Evolutionary conservation across 2,797 vertebrate species (phyloP), one percentile per base, ranked within the genome.

Genomic region (Lagodon rhomboides): DNA sequence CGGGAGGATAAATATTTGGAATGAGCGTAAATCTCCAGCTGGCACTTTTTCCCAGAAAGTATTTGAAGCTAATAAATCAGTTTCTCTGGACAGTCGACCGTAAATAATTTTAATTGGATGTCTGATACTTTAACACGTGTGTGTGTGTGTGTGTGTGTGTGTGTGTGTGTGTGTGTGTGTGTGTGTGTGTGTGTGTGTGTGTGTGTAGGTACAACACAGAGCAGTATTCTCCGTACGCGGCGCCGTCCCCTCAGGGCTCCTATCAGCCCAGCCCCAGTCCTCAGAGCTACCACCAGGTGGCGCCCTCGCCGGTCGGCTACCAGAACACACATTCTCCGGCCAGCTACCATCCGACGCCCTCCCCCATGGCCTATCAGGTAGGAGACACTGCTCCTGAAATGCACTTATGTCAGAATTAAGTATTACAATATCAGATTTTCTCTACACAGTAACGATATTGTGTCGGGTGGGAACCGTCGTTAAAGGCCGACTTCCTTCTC

Each of bases 281-380:
- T 5, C 98, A 98, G 93, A 98, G 97, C 85, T 99, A 98, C 94
- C 97, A 99, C 87, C 98, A 98, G 91, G 97, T 98, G 86, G 97
- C 97, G 0, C 98, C 98, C 0, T 98, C 97, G 46, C 98, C 98
- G 0, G 97, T 98, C 1, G 97, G 97, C 63, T 98, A 97, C 90
- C 98, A 97, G 85, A 99, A 98, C 85, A 99, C 97, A 1, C 97
- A 98, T 85, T 99, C 98, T 0, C 98, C 98, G 0, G 97, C 98
- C 92, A 98, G 97, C 87, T 99, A 98, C 92, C 97, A 99, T 49
- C 98, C 98, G 0, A 98, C 98, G 0, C 98, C 96, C 0, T 98
- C 97, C 0, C 97, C 98, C 20, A 98, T 99, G 98, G 97, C 98
- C 0, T 98, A 99, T 54, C 98, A 99, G 97, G 97, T 98, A 93